A percentile compares a stretch with the other conserved stretches of the same genome.
Evolutionary conservation across 2,888 invertebrate species (phyloP).

Genomic region (Pristionchus entomophagus): DNA sequence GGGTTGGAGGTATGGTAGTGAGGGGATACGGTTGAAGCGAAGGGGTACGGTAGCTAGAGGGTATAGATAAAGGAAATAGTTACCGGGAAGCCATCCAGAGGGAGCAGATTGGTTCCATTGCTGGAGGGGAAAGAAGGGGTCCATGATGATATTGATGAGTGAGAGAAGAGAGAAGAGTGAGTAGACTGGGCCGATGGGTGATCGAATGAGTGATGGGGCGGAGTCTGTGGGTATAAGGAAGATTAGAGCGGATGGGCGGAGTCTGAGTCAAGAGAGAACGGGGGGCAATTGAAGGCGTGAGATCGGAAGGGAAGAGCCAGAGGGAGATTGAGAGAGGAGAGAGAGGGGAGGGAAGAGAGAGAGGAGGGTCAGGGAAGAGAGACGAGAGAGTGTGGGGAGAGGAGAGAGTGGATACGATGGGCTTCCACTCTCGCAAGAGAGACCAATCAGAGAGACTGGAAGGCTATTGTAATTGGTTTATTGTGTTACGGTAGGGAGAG

Average conservation of each 20-base stretch:
- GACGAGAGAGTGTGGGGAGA: neutral
- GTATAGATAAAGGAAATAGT: neutral
- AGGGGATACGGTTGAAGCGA: neutral
- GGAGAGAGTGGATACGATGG: neutral
- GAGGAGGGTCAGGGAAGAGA: neutral
- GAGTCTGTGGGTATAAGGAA: neutral
- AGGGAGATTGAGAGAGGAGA: neutral
- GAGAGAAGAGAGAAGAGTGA: neutral
- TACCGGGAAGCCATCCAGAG: neutral
- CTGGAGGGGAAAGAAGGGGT: neutral
- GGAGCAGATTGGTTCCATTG: neutral
- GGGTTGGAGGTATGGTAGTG: neutral
- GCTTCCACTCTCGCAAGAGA: too few relatives aligned
- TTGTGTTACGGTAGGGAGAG: neutral
- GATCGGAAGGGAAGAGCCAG: neutral
- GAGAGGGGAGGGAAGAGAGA: neutral
- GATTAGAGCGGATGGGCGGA: neutral
- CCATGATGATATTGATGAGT: neutral
- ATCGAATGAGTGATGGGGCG: neutral
- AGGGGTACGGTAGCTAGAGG: neutral
- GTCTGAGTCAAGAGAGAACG: neutral
- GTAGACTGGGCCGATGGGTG: neutral
- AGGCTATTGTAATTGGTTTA: too few relatives aligned
- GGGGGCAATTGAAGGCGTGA: neutral
- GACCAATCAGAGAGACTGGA: too few relatives aligned